Percentiles rank a stretch among this genome's conserved stretches.
Conservation (phyloP, 2,888 invertebrate species). For the Apamea crenata region DNA sequence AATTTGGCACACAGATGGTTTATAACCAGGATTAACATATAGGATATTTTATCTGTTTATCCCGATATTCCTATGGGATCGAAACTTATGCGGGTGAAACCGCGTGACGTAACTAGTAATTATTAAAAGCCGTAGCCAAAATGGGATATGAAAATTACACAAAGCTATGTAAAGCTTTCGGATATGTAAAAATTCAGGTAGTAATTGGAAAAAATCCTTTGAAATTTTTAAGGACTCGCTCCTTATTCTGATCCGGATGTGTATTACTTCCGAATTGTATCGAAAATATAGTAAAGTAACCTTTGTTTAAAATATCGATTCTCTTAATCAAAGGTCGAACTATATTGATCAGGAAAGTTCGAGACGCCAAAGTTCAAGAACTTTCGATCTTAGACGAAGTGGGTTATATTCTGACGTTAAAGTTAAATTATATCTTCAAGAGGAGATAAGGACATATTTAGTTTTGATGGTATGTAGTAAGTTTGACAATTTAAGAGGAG, state of each 20-base stretch:
- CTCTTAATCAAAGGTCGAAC: conserved; percentile 21
- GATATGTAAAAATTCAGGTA: conserved; percentile 10
- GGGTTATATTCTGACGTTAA: conserved; percentile 19
- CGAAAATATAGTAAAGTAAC: conserved; percentile 22
- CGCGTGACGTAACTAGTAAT: no score
- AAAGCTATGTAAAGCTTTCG: background rate
- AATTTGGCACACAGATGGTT: no score
- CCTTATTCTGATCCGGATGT: conserved; percentile 29
- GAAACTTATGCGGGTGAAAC: no score
- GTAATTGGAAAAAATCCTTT: conserved; percentile 7
- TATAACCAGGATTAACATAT: no score
- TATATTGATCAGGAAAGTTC: conserved; percentile 46
- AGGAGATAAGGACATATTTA: background rate
- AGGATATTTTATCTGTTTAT: no score
- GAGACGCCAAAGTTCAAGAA: conserved; percentile 22
- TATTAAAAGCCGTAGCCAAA: background rate
- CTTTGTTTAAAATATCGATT: conserved; percentile 24
- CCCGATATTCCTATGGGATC: no score
- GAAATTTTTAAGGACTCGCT: background rate
- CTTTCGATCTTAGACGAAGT: conserved; percentile 1
- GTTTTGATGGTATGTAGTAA: conserved; percentile 7
- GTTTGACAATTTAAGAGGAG: conserved; percentile 2
- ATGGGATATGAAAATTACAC: background rate
- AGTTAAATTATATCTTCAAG: background rate
- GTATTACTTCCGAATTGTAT: conserved; percentile 47